These are phyloP conservation scores for Hyperopisus bebe DNA, from an alignment of 2,113 vertebrate species.

Conservation along the genomic window DNA sequence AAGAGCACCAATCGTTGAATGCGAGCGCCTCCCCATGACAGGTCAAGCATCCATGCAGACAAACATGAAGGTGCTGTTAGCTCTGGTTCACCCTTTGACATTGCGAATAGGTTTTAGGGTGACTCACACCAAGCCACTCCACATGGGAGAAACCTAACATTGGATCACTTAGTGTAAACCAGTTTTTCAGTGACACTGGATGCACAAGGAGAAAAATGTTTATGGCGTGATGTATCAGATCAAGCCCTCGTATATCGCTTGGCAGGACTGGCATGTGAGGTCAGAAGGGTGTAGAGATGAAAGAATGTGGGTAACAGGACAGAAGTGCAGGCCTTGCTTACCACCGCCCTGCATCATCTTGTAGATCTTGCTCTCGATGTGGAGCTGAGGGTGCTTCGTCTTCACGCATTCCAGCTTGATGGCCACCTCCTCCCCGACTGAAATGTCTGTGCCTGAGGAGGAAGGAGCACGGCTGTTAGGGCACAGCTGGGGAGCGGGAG, in stretches of 20 bases:
- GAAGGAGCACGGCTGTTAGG: neutral
- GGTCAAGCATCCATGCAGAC: neutral
- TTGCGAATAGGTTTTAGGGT: neutral
- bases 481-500: neutral
- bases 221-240: neutral
- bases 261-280: neutral
- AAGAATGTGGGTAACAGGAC: neutral
- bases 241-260: neutral
- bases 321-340: constrained; percentile 34
- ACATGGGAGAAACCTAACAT: neutral
- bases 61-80: neutral
- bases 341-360: constrained; percentile 94
- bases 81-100: neutral
- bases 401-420: constrained; percentile 90
- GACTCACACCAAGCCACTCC: no score
- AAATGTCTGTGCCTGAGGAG: constrained; percentile 77
- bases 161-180: neutral
- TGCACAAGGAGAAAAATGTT: neutral
- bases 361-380: constrained; percentile 92
- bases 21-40: neutral
- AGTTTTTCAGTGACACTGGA: neutral
- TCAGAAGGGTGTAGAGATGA: neutral
- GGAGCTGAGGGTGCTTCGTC: constrained; percentile 86
- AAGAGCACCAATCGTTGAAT: neutral
- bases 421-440: constrained; percentile 80